Base-by-base conservation (phyloP, 1,140 invertebrate species). In the Bilobella aurantiaca region DNA sequence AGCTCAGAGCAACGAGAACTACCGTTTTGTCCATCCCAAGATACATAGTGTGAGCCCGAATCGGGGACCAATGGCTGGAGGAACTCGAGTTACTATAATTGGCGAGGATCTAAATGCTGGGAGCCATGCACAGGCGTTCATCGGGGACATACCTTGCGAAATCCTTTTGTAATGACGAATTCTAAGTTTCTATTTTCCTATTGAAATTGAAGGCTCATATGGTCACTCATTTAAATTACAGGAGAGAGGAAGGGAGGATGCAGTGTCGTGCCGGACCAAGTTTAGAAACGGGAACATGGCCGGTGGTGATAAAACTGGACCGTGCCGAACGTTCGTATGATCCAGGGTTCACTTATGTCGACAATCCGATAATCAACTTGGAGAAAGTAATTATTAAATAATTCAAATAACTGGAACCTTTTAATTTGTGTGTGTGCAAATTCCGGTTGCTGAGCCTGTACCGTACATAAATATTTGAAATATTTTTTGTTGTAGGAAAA, bases 31-130 rank as follows among this genome's bases (percentile, higher is more conserved):
- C 18, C 87, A 93, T 80, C 93, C 93, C 0, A 82, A 85, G 75
- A 91, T 95, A 60, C 82, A 82, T 57, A 85, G 86, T 30, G 88
- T 98, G 69, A 82, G 85, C 63, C 96, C 96, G 0, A 86, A 84
- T 65, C 87, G 87, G 74, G 96, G 96, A 0, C 96, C 96, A 1
- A 83, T 87, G 69, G 94, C 92, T 42, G 96, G 96, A 14, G 96
- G 96, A 12, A 98, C 95, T 3, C 84, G 83, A 65, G 77, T 98
- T 42, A 87, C 83, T 64, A 94, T 99, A 64, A 87, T 84, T 66
- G 96, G 96, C 8, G 84, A 86, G 68, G 88, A 95, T 78, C 87
- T 99, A 82, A 93, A 98, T 78, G 91, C 95, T 47, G 96, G 96
- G 25, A 93, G 91, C 76, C 86, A 86, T 58, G 93, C 92, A 73